Conservation (phyloP, 2,888 invertebrate species). For the Notocelia uddmanniana region DNA sequence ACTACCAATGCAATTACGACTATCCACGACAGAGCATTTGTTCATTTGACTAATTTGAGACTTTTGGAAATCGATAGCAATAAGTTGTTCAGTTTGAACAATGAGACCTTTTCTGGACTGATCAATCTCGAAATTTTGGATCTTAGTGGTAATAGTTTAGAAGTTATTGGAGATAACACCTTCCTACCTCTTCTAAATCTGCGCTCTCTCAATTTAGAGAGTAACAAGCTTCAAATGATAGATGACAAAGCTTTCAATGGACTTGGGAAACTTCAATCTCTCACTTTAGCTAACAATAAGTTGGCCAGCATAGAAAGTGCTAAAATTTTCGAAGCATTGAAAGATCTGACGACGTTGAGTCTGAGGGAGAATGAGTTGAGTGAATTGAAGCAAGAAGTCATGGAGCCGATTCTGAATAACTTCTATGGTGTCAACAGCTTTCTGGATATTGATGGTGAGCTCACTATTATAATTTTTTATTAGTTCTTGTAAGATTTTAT, state of each 20-base stretch:
- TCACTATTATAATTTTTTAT: background rate
- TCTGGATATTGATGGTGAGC: slow-evolving; percentile 75
- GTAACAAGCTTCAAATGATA: slow-evolving; percentile 79
- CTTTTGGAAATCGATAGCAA: slow-evolving; percentile 92
- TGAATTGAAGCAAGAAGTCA: slow-evolving; percentile 65
- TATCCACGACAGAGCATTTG: slow-evolving; percentile 94
- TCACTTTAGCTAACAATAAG: slow-evolving; percentile 73
- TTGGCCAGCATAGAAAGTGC: slow-evolving; percentile 65
- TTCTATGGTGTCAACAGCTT: slow-evolving; percentile 64
- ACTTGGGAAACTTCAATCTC: slow-evolving; percentile 61
- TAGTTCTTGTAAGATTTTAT: too few relatives aligned
- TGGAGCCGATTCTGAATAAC: slow-evolving; percentile 70
- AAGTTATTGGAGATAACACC: slow-evolving; percentile 91
- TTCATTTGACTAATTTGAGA: slow-evolving; percentile 88
- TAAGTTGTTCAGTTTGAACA: slow-evolving; percentile 89
- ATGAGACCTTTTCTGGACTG: slow-evolving; percentile 91
- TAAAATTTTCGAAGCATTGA: slow-evolving; percentile 67
- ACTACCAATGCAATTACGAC: slow-evolving; percentile 94
- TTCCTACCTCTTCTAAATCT: slow-evolving; percentile 81
- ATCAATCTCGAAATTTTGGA: slow-evolving; percentile 89
- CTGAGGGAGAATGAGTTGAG: slow-evolving; percentile 70
- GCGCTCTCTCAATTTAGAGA: slow-evolving; percentile 68
- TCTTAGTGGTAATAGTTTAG: slow-evolving; percentile 89
- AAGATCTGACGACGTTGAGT: slow-evolving; percentile 63
- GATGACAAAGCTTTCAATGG: slow-evolving; percentile 78